These are phyloP conservation scores for Sterrhoptilus dennistouni DNA, from an alignment of 2,113 vertebrate genomes.

Conservation along the genomic window DNA sequence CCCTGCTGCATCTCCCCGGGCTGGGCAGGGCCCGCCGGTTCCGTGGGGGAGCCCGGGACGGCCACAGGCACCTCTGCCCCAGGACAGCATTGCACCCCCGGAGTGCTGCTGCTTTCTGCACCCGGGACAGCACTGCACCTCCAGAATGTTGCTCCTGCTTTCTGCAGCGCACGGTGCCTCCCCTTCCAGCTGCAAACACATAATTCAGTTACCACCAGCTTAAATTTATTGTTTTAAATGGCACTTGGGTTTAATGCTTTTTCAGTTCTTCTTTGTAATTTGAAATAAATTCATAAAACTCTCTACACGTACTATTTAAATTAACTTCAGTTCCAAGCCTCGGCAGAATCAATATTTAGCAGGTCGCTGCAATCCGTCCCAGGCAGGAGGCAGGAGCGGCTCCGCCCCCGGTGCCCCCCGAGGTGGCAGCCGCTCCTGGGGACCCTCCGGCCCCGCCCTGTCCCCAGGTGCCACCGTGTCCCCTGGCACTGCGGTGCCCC, in stretches of 20 bases:
- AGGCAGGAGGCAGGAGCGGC: background rate
- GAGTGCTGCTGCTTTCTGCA: rapidly evolving
- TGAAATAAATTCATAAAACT: slow-evolving; percentile 32
- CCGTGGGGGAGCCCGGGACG: too few species aligned
- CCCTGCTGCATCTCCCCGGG: rapidly evolving
- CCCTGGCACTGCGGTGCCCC: rapidly evolving
- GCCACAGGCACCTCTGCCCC: too few species aligned
- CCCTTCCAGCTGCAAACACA: background rate
- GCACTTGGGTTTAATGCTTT: background rate
- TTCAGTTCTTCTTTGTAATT: background rate
- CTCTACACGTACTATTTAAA: background rate
- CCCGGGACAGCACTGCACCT: rapidly evolving
- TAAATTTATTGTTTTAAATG: background rate
- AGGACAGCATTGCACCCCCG: rapidly evolving
- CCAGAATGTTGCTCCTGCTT: rapidly evolving
- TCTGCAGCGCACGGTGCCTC: rapidly evolving
- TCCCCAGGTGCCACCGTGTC: rapidly evolving
- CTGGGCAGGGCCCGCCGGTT: background rate
- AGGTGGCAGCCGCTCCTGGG: background rate
- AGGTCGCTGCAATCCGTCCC: background rate
- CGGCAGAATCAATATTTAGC: background rate
- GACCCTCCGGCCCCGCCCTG: rapidly evolving
- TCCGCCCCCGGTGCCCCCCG: too few species aligned
- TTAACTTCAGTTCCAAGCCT: background rate
- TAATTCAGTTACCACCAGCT: background rate